Base-by-base conservation (phyloP, 92 coral and sea anemone genomes). In the Parazoanthus swiftii region DNA sequence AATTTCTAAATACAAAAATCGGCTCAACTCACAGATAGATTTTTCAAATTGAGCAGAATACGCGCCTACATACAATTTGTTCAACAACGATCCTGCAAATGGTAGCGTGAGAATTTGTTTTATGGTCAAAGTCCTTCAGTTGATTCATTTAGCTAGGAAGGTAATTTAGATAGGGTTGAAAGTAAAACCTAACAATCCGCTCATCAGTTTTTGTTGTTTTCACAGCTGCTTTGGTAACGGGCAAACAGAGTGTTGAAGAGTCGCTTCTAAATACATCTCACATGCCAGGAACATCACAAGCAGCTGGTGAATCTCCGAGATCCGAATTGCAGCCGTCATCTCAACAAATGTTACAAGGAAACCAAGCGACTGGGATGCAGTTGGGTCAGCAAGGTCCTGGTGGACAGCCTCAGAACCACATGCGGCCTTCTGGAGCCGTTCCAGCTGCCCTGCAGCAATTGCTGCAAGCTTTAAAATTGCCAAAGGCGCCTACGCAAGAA, bases 391-490 rank as follows among this genome's bases (percentile, higher is more conserved):
- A 89, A 90, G 90, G 92, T 16, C 67, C 83, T 25, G 39, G 82
- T 59, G 92, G 85, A 74, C 89, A 88, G 21, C 89, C 90, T 33
- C 92, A 89, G 71, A 92, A 86, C 37, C 90, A 88, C 90, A 79
- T 88, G 90, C 90, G 94, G 51, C 74, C 90, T 37, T 76, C 85
- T 48, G 81, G 77, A 59, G 85, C 85, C 51, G 92, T 92, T 38
- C 92, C 90, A 26, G 81, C 89, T 16, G 85, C 94, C 10, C 84
- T 95, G 76, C 96, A 93, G 77, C 95, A 95, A 81, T 83, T 95
- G 58, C 85, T 95, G 85, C 95, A 93, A 39, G 91, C 92, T 35
- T 77, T 95, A 16, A 93, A 91, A 78, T 70, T 91, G 16, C 98
- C 95, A 25, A 90, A 88, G 66, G 74, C 91, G 1, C 93, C 39